phyloP scores from a whole-genome alignment of 2,797 vertebrate genomes.

The Ctenopoma multispine region DNA sequence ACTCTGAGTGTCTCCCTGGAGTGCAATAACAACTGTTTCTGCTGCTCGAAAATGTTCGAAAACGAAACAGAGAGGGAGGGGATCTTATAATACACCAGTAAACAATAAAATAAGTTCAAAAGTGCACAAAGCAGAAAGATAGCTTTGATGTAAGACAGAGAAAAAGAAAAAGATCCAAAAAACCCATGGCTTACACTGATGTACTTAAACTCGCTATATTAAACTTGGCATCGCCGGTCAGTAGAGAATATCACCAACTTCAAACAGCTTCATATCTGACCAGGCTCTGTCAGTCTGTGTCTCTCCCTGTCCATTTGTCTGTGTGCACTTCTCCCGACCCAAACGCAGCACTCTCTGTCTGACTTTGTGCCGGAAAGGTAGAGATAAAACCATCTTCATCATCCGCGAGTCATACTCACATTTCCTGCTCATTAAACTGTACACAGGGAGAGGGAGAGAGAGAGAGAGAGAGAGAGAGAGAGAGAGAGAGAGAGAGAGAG shows the following conservation, averaged over 20 bases:
- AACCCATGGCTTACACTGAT: conserved; percentile 33
- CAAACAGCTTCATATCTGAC: conserved; percentile 57
- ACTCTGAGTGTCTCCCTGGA: conserved; percentile 3
- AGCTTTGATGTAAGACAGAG: conserved; percentile 66
- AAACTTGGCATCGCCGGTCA: conserved; percentile 49
- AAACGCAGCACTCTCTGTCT: not conserved
- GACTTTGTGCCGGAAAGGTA: not conserved
- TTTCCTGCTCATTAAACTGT: not conserved
- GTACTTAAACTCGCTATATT: conserved; percentile 49
- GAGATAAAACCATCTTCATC: not conserved
- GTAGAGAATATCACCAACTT: conserved; percentile 56
- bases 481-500: too few relatives aligned
- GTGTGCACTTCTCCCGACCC: conserved; percentile 21
- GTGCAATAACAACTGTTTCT: conserved; percentile 40
- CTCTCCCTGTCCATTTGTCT: conserved; percentile 21
- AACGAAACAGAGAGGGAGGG: not conserved
- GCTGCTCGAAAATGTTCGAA: conserved; percentile 29
- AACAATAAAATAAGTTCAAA: conserved; percentile 39
- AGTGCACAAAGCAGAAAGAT: conserved; percentile 38
- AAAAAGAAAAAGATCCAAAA: conserved; percentile 3
- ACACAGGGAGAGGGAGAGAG: too few relatives aligned
- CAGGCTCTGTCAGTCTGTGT: conserved; percentile 24
- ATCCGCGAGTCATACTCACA: not conserved
- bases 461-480: too few relatives aligned
- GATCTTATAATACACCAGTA: not conserved